Base-by-base conservation (phyloP, 92 coral and sea anemone genomes). In the Actinostola sp. region DNA sequence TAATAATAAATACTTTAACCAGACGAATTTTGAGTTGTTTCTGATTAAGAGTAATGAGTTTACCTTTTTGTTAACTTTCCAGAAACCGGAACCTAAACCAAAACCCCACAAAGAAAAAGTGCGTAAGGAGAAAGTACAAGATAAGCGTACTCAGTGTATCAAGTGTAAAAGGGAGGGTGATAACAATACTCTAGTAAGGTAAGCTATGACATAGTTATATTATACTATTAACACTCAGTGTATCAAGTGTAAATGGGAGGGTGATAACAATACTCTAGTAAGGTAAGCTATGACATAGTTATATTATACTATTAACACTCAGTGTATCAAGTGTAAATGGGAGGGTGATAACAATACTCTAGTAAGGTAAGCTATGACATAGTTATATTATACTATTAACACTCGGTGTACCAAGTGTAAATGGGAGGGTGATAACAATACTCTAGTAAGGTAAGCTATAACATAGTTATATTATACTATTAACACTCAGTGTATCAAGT, bases 151-250 rank as follows among this genome's bases (percentile, higher is more conserved):
- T 14, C 72, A 80, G 14, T 95, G 99, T 64, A 60, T 67, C 15
- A 63, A 88, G 64, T 95, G 99, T 59, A 83, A 83, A 49, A 48
- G 80, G 60, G 66, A 67, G 12, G 99, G 99, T 8, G 89, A 89
- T 61, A 95, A 95, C 39, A 68, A 68, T 15, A 91, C 85, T 39
- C 92, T 95, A 44, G 99, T 92, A 71, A 95, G 99, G 97, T 94
- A 67, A 38, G 50, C 15, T 17, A 65, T 46, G n/a, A n/a, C n/a
- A n/a, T n/a, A n/a, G n/a, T n/a, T n/a, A n/a, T n/a, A n/a, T n/a
- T n/a, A n/a, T n/a, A n/a, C n/a, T n/a, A n/a, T n/a, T n/a, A n/a
- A n/a, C n/a, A 88, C 91, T 14, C 72, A 80, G 14, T 95, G 99
- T 64, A 60, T 67, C 15, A 63, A 88, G 64, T 95, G 99, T 59